Evolutionary conservation across 2,113 vertebrate genomes (phyloP), one percentile per base, ranked within the genome.

Genomic region (Psittacus erithacus): DNA sequence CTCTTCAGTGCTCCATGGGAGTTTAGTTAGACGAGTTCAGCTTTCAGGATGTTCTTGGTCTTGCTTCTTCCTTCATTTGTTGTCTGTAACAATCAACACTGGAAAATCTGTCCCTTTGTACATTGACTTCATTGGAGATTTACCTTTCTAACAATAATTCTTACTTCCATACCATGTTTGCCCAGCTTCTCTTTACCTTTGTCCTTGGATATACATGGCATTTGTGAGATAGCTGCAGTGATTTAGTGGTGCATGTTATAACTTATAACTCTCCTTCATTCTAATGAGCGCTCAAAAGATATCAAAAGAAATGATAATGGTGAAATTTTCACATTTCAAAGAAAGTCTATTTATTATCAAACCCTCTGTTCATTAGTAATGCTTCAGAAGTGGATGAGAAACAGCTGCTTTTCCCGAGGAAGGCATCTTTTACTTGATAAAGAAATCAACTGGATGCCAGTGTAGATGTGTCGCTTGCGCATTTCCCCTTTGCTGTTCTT

Each of bases 281-380:
- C 94, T 98, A 97, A 96, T 95, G 96, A 98, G 96, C 12, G 11
- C 95, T 93, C 97, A 90, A 88, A 95, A 97, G 94, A 95, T 95
- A 97, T 96, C 97, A 96, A 96, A 98, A 97, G 97, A 97, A 95
- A 95, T 92, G 60, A 95, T 97, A 95, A 78, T 95, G 92, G 91
- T 92, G 84, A 97, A 94, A 97, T 97, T 97, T 96, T 96, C 92
- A 95, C 93, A 95, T 97, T 98, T 98, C 97, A 98, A 96, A 97
- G 96, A 73, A 60, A 96, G 85, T 85, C 19, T 96, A 96, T 97
- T 97, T 97, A 93, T 98, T 97, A 92, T 95, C 97, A 97, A 96
- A 96, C 80, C 88, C 94, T 96, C 97, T 96, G 57, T 96, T 98
- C 96, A 88, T 98, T 97, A 98, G 87, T 89, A 97, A 79, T 92